Evolutionary conservation across 2,113 vertebrate species (phyloP).

Genomic region (Pelecanus crispus): DNA sequence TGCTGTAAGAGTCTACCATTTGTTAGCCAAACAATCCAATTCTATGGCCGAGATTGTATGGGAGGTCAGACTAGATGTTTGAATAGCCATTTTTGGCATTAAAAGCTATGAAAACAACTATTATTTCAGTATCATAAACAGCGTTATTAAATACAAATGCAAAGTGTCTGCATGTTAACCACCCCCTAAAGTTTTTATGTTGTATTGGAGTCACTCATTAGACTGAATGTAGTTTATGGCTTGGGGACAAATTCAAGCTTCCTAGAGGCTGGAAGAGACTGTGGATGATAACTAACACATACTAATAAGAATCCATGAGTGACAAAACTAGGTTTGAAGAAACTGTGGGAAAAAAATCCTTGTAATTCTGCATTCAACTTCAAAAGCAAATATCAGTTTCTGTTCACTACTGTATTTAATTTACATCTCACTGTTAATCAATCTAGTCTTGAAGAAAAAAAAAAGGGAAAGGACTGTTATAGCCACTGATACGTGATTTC

Average conservation of each 20-base stretch:
- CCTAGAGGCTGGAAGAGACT: not conserved
- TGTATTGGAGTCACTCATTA: not conserved
- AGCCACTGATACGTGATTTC: not conserved
- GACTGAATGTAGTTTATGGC: not conserved
- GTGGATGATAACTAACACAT: not conserved
- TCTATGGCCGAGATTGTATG: not conserved
- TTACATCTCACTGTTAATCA: not conserved
- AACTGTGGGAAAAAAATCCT: not conserved
- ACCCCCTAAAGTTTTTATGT: not conserved
- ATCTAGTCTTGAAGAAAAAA: not conserved
- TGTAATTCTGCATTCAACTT: not conserved
- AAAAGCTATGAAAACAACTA: not conserved
- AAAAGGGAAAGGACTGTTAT: not conserved
- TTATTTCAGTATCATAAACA: not conserved
- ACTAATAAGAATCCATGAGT: not conserved
- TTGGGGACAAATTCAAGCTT: not conserved
- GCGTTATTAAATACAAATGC: not conserved
- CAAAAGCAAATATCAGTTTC: not conserved
- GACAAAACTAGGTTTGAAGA: not conserved
- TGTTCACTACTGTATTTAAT: not conserved
- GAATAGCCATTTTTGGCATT: not conserved
- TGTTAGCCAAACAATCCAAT: not conserved
- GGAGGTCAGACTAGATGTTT: not conserved
- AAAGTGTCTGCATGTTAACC: not conserved
- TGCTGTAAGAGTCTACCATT: not conserved